Evolutionary conservation across 2,797 vertebrate species (phyloP).

Genomic region (Nannoperca australis): DNA sequence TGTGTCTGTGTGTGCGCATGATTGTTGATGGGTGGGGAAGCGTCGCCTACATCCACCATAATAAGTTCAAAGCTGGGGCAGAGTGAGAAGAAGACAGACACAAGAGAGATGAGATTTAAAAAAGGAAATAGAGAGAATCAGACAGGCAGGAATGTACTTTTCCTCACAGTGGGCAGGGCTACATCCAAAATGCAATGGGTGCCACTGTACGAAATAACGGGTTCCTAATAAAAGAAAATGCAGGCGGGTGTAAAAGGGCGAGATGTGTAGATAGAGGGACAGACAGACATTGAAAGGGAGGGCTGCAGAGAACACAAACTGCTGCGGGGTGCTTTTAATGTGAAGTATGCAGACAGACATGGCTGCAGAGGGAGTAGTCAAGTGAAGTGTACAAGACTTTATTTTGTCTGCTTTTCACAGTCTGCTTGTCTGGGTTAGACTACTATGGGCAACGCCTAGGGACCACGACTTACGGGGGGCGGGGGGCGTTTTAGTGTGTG

Average conservation of each 20-base stretch:
- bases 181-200: conserved; percentile 22
- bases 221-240: conserved; percentile 51
- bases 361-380: conserved; percentile 76
- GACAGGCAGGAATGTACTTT: conserved; percentile 59
- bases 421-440: conserved; percentile 80
- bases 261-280: conserved; percentile 49
- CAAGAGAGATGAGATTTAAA: conserved; percentile 39
- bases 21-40: conserved; percentile 36
- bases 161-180: conserved; percentile 30
- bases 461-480: conserved; percentile 72
- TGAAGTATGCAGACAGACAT: conserved; percentile 77
- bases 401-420: conserved; percentile 82
- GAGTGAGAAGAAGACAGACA: conserved; percentile 45
- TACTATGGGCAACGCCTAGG: conserved; percentile 76
- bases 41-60: conserved; percentile 37
- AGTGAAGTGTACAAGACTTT: conserved; percentile 79
- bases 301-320: conserved; percentile 60
- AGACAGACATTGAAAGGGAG: conserved; percentile 51
- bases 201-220: conserved; percentile 44
- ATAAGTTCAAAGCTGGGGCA: conserved; percentile 71
- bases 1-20: conserved; percentile 12
- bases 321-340: conserved; percentile 76
- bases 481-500: conserved; percentile 42
- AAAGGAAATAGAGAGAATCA: conserved; percentile 53
- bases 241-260: conserved; percentile 40